These are phyloP conservation scores for Laticauda colubrina DNA, from an alignment of 2,113 vertebrate species.

Conservation along the genomic window DNA sequence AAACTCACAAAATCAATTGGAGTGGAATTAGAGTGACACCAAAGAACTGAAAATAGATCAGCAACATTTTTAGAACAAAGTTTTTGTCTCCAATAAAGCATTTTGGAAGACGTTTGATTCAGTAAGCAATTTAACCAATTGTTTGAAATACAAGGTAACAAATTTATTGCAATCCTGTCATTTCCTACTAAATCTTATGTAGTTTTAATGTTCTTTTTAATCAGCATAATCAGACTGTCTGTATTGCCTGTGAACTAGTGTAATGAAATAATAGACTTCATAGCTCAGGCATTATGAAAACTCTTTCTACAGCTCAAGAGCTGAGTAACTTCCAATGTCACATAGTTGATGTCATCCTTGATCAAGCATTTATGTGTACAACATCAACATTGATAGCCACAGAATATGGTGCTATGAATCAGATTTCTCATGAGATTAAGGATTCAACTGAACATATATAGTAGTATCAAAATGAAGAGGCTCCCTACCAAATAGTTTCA, in stretches of 20 bases:
- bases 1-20: slow-evolving; percentile 38
- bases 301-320: background rate
- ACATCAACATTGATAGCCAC: background rate
- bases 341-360: background rate
- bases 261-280: slow-evolving; percentile 8
- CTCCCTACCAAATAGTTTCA: background rate
- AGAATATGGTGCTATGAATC: background rate
- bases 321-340: background rate
- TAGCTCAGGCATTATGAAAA: background rate
- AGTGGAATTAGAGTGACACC: slow-evolving; percentile 46
- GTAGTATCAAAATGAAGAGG: background rate
- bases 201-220: slow-evolving; percentile 28
- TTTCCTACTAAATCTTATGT: slow-evolving; percentile 31
- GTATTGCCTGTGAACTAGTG: slow-evolving; percentile 27
- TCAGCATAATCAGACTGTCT: background rate
- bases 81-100: slow-evolving; percentile 30
- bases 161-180: background rate
- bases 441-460: background rate
- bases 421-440: background rate
- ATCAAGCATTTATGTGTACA: background rate
- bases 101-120: slow-evolving; percentile 5
- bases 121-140: slow-evolving; percentile 53
- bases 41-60: slow-evolving; percentile 41
- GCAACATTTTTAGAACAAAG: slow-evolving; percentile 30
- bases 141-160: slow-evolving; percentile 32